phyloP scores from a whole-genome alignment of 1,140 invertebrate genomes.

The Plutomurus gul region DNA sequence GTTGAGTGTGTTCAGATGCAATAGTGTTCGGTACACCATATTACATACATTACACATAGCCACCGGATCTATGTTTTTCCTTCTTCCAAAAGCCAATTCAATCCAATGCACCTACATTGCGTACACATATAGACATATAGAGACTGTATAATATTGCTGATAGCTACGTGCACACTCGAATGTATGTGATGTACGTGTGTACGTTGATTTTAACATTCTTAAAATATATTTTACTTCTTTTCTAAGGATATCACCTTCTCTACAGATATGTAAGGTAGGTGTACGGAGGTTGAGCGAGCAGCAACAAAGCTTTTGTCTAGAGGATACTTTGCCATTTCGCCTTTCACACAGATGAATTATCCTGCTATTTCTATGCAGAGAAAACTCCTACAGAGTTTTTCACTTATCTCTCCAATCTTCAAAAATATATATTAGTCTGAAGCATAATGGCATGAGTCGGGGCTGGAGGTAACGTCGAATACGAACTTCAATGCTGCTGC shows the following conservation, averaged over 20 bases:
- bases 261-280: too few species aligned
- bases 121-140: too few species aligned
- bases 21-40: not conserved
- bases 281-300: too few species aligned
- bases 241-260: too few species aligned
- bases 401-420: not conserved
- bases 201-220: too few species aligned
- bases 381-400: slow-evolving; percentile 19
- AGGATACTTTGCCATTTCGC: not conserved
- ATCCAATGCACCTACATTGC: too few species aligned
- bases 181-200: too few species aligned
- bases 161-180: too few species aligned
- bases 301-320: not conserved
- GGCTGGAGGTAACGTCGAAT: not conserved
- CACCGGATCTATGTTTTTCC: not conserved
- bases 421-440: not conserved
- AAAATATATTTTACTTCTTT: too few species aligned
- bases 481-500: not conserved
- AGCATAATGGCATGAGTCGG: not conserved
- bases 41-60: not conserved
- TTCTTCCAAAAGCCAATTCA: not conserved
- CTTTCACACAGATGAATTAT: not conserved
- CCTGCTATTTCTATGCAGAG: not conserved
- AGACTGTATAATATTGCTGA: too few species aligned
- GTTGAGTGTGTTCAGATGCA: not conserved